Percentiles rank a stretch among this genome's conserved stretches.
Evolutionary conservation across 2,797 vertebrate species (phyloP).

Genomic region (Austrolebias charrua): DNA sequence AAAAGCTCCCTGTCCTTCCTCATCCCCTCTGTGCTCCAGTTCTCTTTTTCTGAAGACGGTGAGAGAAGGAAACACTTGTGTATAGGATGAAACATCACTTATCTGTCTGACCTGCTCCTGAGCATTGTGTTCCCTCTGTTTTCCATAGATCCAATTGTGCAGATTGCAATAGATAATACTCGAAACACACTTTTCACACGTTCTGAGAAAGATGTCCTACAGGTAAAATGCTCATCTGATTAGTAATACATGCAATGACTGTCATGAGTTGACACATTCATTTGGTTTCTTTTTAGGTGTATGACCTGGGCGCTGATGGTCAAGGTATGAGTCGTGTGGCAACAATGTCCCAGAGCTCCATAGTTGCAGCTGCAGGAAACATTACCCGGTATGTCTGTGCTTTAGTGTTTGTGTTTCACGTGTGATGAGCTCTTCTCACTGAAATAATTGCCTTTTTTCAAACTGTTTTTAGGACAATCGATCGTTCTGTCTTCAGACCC

Average conservation of each 20-base stretch:
- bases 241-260: background rate
- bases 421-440: background rate
- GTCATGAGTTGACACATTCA: background rate
- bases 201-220: constrained; percentile 94
- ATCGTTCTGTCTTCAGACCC: constrained; percentile 95
- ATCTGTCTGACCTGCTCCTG: background rate
- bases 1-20: constrained; percentile 94
- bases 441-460: background rate
- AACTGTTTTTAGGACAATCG: constrained; percentile 85
- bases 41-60: constrained; percentile 98
- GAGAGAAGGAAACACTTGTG: constrained; percentile 37
- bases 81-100: background rate
- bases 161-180: constrained; percentile 95
- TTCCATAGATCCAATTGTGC: constrained; percentile 89
- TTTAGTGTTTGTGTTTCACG: background rate
- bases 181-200: constrained; percentile 91
- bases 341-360: constrained; percentile 89
- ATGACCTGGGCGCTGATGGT: constrained; percentile 92
- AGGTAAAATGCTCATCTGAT: constrained; percentile 75
- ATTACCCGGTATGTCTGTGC: constrained; percentile 85
- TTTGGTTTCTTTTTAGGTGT: constrained; percentile 80
- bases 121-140: background rate
- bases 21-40: constrained; percentile 92
- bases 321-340: constrained; percentile 92
- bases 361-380: constrained; percentile 91